Evolutionary conservation across 2,113 vertebrate species (phyloP), one percentile per base, ranked within the genome.

Genomic region (Grallaria varia): DNA sequence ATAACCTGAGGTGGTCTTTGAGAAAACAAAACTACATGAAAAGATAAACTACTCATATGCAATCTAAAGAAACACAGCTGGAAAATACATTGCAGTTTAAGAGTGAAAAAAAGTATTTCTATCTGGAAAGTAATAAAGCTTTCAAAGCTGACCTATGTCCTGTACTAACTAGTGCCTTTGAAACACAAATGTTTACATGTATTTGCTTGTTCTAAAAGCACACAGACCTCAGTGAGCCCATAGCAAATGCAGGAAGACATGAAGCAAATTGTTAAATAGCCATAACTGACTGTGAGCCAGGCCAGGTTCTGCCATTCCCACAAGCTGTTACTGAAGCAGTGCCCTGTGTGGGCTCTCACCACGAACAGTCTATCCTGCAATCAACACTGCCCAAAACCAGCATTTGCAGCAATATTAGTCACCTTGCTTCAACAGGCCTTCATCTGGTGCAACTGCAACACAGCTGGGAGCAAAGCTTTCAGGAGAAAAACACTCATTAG

Each of bases 21-120:
- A 69, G n/a, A 76, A 94, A 75, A 79, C 18, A 52, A 53, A 93
- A 67, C 16, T 63, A 73, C 22, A 77, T 74, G 30, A 84, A 90
- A 58, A 86, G 12, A 76, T 14, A 75, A 84, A 62, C 15, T 62
- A 80, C 39, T 53, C 33, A 56, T n/a, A 62, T 0, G 7, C 11
- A 52, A 80, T 16, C 18, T 37, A 45, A 49, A 63, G 28, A 59
- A 93, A 37, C 10, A 56, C 6, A 79, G 30, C 4, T 79, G 23
- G 53, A 91, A 87, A 79, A 56, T 4, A 75, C 1, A 42, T 11
- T 73, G 20, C 3, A 10, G 64, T 67, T 80, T 75, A 89, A 49
- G 22, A 83, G 18, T 13, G n/a, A 68, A 84, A 39, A 85, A 12
- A 94, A 87, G 30, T 49, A 18, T 66, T 90, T 86, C 55, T 69